Percentiles rank a stretch among this genome's conserved stretches.
These are phyloP conservation scores for Chlorops oryzae DNA, from an alignment of 1,140 invertebrate genomes.

Conservation along the genomic window DNA sequence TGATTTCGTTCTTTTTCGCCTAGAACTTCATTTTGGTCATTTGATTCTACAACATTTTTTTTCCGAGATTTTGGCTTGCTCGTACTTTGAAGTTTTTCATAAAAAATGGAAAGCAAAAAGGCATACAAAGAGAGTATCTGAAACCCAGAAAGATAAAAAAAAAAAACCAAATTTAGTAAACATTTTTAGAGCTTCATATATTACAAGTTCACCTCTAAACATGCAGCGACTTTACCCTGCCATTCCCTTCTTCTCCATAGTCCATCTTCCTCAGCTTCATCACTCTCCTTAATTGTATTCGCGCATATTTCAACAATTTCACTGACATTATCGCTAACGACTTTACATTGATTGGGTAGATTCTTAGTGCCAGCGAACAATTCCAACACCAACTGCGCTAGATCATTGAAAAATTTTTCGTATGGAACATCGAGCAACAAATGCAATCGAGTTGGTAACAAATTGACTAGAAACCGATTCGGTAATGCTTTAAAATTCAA, in stretches of 20 bases:
- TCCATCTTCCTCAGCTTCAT: constrained; percentile 29
- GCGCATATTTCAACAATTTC: constrained; percentile 25
- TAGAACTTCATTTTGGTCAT: constrained; percentile 21
- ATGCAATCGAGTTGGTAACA: constrained; percentile 42
- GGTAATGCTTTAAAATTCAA: constrained; percentile 40
- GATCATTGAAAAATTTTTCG: constrained; percentile 36
- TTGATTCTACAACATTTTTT: constrained; percentile 24
- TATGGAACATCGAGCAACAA: constrained; percentile 38
- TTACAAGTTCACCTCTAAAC: constrained; percentile 30
- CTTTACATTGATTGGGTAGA: constrained; percentile 28
- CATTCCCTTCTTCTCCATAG: constrained; percentile 33
- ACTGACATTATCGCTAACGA: constrained; percentile 30
- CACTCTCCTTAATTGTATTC: constrained; percentile 31
- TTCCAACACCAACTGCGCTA: constrained; percentile 34
- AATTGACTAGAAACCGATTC: constrained; percentile 46
- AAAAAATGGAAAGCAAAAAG: constrained; percentile 38
- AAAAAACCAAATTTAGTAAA: no score
- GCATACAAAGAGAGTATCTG: constrained; percentile 44
- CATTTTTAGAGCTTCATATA: background rate
- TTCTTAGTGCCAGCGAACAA: constrained; percentile 24
- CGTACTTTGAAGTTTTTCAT: constrained; percentile 39
- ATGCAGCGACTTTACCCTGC: constrained; percentile 34
- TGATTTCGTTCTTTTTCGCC: constrained; percentile 42
- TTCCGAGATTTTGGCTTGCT: constrained; percentile 30
- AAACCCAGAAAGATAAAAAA: constrained; percentile 5